Evolutionary conservation across 2,888 invertebrate genomes (phyloP), one percentile per base, ranked within the genome.

Genomic region (Tachystola acroxantha): DNA sequence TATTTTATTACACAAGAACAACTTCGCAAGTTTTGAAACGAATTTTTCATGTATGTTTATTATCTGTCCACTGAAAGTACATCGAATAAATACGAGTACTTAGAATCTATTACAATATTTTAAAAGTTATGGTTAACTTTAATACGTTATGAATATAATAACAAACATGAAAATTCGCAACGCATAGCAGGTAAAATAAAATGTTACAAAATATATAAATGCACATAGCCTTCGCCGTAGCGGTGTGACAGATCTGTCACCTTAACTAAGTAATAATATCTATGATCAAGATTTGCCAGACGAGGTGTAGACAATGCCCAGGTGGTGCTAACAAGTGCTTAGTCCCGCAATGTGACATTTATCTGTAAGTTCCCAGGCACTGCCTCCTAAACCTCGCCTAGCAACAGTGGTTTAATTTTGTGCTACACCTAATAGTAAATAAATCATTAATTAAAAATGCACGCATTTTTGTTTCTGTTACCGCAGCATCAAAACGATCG

Each of bases 171-270:
- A 69, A 66, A 58, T 66, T 58, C 60, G 53, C 53, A 57, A 53
- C 64, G 80, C 80, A 62, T 44, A 73, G 79, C 79, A 67, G 16
- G 16, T 6, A 16, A 6, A 6, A 6, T 16, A 16, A n/a, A n/a
- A n/a, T n/a, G 42, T 36, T 31, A 42, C 10, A 33, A 11, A 25
- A 32, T 19, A 30, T 28, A 28, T n/a, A 24, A 24, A 24, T 24
- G n/a, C 24, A 24, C 24, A 24, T 7, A 27, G 11, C 20, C 47
- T 75, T 81, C 82, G 82, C 81, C 68, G 68, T 68, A 73, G 78
- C 78, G 64, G 65, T 64, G 67, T 73, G 57, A 75, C 82, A 80
- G 81, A 84, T 74, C 80, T 75, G 77, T 72, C 68, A 68, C 72
- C 71, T 82, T 84, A 76, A 44, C 64, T 76, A 38, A 78, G 78